phyloP scores from a whole-genome alignment of 2,113 vertebrate genomes.

The Hippocampus abdominalis region DNA sequence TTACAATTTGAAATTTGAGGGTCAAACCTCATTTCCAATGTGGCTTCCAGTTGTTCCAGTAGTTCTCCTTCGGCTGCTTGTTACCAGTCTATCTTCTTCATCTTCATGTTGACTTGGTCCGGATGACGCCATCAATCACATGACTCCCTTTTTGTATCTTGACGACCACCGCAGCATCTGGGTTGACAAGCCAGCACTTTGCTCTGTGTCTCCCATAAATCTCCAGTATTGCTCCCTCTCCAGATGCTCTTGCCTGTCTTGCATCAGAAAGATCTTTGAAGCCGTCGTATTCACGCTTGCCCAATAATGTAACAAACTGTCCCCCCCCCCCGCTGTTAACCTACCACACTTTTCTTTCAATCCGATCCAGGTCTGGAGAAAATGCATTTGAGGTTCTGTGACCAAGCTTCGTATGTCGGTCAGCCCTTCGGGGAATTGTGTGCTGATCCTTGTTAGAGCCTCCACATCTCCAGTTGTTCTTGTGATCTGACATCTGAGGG shows the following conservation, averaged over 20 bases:
- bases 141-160: background rate
- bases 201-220: background rate
- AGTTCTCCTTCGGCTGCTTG: background rate
- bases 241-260: background rate
- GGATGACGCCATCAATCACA: constrained; percentile 5
- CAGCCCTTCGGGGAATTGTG: background rate
- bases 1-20: background rate
- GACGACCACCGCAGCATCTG: background rate
- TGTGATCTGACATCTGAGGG: background rate
- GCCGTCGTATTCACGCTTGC: background rate
- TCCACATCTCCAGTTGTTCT: background rate
- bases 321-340: too few relatives aligned
- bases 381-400: background rate
- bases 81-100: background rate
- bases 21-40: background rate
- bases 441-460: background rate
- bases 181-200: background rate
- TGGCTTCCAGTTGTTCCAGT: background rate
- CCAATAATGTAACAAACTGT: too few relatives aligned
- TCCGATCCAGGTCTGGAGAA: too few relatives aligned
- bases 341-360: too few relatives aligned
- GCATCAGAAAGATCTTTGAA: background rate
- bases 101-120: background rate
- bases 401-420: background rate
- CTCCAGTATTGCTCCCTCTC: background rate